phyloP scores from a whole-genome alignment of 2,888 invertebrate species.

The Agrilus mali region DNA sequence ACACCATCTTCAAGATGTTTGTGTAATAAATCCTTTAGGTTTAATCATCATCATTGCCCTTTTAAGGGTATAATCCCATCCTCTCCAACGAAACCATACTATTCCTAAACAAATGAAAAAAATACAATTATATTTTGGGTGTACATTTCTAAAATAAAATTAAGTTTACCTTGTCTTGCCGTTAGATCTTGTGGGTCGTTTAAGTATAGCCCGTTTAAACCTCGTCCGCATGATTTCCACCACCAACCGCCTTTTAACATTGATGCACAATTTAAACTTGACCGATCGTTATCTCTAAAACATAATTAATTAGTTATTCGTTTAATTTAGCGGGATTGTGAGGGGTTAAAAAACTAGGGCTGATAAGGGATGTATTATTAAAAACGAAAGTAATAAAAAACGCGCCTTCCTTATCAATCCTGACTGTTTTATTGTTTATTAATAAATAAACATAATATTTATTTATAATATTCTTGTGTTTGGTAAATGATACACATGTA shows the following conservation, averaged over 20 bases:
- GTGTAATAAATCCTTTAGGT: slow-evolving; percentile 47
- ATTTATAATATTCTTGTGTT: neutral
- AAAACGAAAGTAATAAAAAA: neutral
- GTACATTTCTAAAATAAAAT: neutral
- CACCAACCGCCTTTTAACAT: slow-evolving; percentile 93
- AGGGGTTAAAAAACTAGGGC: too few relatives aligned
- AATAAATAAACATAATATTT: neutral
- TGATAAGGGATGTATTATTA: neutral
- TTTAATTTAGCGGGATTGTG: neutral
- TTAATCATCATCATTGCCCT: slow-evolving; percentile 87
- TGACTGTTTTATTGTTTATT: neutral
- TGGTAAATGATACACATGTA: slow-evolving; percentile 25
- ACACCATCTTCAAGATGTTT: slow-evolving; percentile 26
- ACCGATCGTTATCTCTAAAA: slow-evolving; percentile 75
- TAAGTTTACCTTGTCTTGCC: slow-evolving; percentile 63
- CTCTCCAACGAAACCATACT: slow-evolving; percentile 92
- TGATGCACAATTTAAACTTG: slow-evolving; percentile 81
- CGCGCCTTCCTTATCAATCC: neutral
- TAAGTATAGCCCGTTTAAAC: slow-evolving; percentile 77
- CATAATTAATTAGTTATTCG: slow-evolving; percentile 1
- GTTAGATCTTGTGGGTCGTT: slow-evolving; percentile 84
- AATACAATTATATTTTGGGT: neutral
- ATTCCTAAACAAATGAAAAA: slow-evolving; percentile 45
- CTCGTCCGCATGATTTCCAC: slow-evolving; percentile 90
- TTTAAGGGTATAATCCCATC: slow-evolving; percentile 88